Base-by-base conservation (phyloP, 2,797 vertebrate species). In the Ctenopoma kingsleyae region DNA sequence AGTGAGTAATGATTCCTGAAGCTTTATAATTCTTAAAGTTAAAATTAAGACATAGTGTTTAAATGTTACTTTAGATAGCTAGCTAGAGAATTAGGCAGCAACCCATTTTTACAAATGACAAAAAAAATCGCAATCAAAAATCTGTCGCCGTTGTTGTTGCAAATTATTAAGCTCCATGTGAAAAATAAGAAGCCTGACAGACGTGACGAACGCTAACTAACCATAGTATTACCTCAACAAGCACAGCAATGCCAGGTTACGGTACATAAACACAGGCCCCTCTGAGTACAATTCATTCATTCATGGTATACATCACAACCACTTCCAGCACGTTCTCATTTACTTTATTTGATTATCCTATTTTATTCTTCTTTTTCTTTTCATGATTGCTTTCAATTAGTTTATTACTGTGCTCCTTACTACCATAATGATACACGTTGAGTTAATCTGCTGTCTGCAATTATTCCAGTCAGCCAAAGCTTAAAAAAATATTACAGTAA, bases 391-490 rank as follows among this genome's bases (percentile, higher is more conserved):
- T 54, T 57, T 22, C 41, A 19, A 35, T 69, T 69, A 47, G 47
- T 72, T 67, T 71, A 68, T 84, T 56, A 50, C 49, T 13, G n/a
- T n/a, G 12, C 71, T 54, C 43, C 65, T 63, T 53, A 52, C 35
- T 68, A 68, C 74, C 57, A 72, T 47, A 10, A 50, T 60, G 56
- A 76, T 79, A 77, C 65, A 69, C 27, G 55, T 54, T 43, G 40
- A 67, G 36, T 46, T 71, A 48, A 67, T 71, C 60, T 74, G 25
- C 43, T 63, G 15, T 60, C 48, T 70, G 41, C 69, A 43, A 35
- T 57, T 54, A 50, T 47, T 69, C 44, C 30, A 47, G 64, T 65
- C 74, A 55, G 66, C 59, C 57, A 62, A 76, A 70, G 40, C 30
- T 68, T 58, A 17, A 68, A 51, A 76, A 63, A 38, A 38, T 13